Evolutionary conservation across 2,888 invertebrate genomes (phyloP), one percentile per base, ranked within the genome.

Genomic region (Autographa pulchrina): DNA sequence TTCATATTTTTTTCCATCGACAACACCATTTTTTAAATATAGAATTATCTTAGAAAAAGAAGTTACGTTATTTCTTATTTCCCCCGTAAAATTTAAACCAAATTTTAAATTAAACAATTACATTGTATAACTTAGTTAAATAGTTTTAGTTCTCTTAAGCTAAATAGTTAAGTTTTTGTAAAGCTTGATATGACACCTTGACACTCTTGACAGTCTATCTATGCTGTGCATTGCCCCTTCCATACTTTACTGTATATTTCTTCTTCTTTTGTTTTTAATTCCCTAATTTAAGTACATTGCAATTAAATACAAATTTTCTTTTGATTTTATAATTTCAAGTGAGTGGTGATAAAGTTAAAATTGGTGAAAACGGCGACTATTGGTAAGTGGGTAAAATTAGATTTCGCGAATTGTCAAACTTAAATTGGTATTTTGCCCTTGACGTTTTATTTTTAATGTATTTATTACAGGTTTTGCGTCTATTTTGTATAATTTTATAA

Each of bases 381-480:
- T 77, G 88, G 91, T 91, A 82, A 91, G 91, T 89, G 68, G 66
- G 65, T 75, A 81, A 80, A 74, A 82, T 80, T 84, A 76, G 80
- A 79, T 74, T 83, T 83, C 67, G 68, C 68, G 64, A 76, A 85
- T 85, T 85, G 88, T 86, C 85, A 83, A 84, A 85, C 70, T 78
- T 67, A 77, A 81, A 82, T 78, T 85, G 80, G 73, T 82, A 83
- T 90, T 84, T 89, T 83, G 92, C 89, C 92, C 91, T 92, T 92
- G 92, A 88, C 84, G 87, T 89, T 80, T 85, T 71, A 78, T 85
- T 87, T 85, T 86, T 74, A 68, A 16, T 75, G 58, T 18, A 71
- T 77, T 79, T 77, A 62, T 74, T 72, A 65, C 78, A 68, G 16
- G 41, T 64, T 68, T 61, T 32, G 59, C 68, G 69, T 62, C 60